Percentiles rank a stretch among this genome's conserved stretches.
Evolutionary conservation across 92 coral and sea anemone genomes (phyloP).

Genomic region (Paragorgia papillata): DNA sequence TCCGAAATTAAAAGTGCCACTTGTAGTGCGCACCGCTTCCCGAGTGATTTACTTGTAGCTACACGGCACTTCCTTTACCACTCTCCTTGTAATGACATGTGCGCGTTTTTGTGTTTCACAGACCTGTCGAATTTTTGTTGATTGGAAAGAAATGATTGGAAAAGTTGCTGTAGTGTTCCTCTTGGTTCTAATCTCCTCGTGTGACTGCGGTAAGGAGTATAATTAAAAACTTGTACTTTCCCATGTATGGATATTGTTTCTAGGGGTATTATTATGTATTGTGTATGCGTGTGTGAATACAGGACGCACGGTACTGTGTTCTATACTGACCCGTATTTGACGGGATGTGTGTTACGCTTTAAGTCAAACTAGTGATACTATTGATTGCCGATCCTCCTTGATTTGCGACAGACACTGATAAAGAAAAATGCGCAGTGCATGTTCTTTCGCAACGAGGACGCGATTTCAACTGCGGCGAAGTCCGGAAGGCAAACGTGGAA

Average conservation of each 20-base stretch:
- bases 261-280: too few relatives aligned
- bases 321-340: too few relatives aligned
- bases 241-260: too few relatives aligned
- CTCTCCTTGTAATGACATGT: neutral
- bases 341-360: too few relatives aligned
- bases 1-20: slow-evolving; percentile 1
- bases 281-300: neutral
- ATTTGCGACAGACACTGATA: too few relatives aligned
- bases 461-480: too few relatives aligned
- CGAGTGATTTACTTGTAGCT: neutral
- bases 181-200: neutral
- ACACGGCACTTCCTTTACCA: neutral
- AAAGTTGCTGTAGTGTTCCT: neutral
- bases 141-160: neutral
- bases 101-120: neutral
- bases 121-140: neutral
- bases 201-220: neutral
- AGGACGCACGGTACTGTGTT: too few relatives aligned
- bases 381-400: too few relatives aligned
- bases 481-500: too few relatives aligned
- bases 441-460: too few relatives aligned
- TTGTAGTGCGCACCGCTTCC: neutral
- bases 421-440: too few relatives aligned
- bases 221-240: neutral
- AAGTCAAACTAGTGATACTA: too few relatives aligned